Conservation (phyloP, 2,797 vertebrate genomes). For the Gambusia yucatana region DNA sequence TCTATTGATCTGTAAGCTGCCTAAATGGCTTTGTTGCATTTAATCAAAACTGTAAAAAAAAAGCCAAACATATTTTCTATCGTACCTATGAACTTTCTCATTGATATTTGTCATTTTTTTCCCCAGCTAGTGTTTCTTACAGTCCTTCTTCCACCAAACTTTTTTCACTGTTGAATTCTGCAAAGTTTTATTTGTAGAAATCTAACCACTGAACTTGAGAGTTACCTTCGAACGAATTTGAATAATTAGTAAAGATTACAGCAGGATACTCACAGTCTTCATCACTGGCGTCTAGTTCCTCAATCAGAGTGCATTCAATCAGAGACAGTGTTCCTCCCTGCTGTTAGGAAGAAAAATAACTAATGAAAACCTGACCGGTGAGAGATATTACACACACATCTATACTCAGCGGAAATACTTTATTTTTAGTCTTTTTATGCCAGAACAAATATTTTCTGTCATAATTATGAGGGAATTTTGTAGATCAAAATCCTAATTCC, state of each 20-base stretch:
- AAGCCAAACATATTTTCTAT: neutral
- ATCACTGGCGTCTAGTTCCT: slow-evolving; percentile 89
- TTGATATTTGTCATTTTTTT: neutral
- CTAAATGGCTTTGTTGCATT: neutral
- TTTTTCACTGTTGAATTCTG: neutral
- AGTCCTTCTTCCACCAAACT: neutral
- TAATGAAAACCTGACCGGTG: neutral
- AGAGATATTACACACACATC: neutral
- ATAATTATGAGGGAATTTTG: neutral
- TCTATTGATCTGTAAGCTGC: neutral
- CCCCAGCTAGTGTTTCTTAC: neutral
- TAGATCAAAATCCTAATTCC: too few relatives aligned
- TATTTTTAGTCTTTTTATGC: neutral
- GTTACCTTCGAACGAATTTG: neutral
- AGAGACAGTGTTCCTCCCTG: slow-evolving; percentile 93
- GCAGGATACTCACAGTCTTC: slow-evolving; percentile 89
- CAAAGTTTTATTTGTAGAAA: neutral
- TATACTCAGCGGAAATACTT: neutral
- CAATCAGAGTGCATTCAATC: slow-evolving; percentile 92
- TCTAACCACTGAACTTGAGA: too few relatives aligned
- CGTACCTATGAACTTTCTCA: neutral
- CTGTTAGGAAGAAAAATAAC: slow-evolving; percentile 72
- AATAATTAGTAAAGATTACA: neutral
- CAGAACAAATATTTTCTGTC: neutral
- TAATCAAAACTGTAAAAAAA: neutral